Evolutionary conservation across 1,140 invertebrate genomes (phyloP).

Genomic region (Heliconius hermathena): DNA sequence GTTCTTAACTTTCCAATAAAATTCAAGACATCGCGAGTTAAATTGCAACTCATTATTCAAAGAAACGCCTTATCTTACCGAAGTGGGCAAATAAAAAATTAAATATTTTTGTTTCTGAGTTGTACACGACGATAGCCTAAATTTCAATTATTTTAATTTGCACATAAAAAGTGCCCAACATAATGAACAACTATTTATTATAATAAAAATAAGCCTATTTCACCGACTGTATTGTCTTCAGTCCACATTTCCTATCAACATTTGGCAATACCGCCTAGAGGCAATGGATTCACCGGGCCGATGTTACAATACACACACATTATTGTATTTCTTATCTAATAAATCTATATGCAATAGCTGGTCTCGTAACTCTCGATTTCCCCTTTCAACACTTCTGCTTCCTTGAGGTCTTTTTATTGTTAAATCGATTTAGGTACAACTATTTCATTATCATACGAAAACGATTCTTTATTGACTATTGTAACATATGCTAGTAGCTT

Average conservation of each 20-base stretch:
- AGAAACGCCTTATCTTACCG: too few species aligned
- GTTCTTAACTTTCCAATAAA: too few species aligned
- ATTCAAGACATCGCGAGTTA: too few species aligned
- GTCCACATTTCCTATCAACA: constrained; percentile 21
- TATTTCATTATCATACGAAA: too few species aligned
- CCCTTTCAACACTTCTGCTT: constrained; percentile 39
- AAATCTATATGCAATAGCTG: constrained; percentile 56
- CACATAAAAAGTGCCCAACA: too few species aligned
- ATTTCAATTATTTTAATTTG: too few species aligned
- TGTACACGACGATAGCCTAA: too few species aligned
- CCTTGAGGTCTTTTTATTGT: not conserved
- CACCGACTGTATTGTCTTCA: constrained; percentile 16
- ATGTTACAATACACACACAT: constrained; percentile 63
- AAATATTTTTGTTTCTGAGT: too few species aligned
- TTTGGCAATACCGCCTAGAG: constrained; percentile 37
- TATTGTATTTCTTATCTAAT: constrained; percentile 62
- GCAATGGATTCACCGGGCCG: constrained; percentile 43
- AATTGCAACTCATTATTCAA: too few species aligned
- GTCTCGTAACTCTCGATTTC: constrained; percentile 52
- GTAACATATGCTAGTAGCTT: too few species aligned
- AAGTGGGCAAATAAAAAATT: too few species aligned
- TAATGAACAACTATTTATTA: not conserved
- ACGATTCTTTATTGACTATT: too few species aligned
- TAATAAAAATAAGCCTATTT: not conserved
- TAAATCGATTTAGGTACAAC: not conserved